phyloP scores from a whole-genome alignment of 2,797 vertebrate genomes.

The Cynopterus sphinx region DNA sequence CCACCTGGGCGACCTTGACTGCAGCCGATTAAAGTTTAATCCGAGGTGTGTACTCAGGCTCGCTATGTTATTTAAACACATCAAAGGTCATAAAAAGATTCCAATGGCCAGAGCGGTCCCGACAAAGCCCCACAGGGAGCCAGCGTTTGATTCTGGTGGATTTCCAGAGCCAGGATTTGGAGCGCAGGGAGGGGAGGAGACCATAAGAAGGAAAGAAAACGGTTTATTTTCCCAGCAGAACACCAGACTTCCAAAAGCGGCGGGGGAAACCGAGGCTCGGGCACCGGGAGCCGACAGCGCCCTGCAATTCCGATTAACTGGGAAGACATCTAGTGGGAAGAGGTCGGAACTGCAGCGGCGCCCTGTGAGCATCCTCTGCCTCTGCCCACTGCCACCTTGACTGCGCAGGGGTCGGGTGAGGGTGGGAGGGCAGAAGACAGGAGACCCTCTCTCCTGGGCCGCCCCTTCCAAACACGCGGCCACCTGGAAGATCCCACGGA shows the following conservation, averaged over 20 bases:
- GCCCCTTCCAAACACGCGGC: accelerated
- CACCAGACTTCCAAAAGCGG: conserved; percentile 30
- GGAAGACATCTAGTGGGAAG: conserved; percentile 90
- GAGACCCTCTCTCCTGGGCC: background rate
- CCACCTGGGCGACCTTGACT: conserved; percentile 88
- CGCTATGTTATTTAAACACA: conserved; percentile 85
- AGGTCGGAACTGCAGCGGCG: conserved; percentile 82
- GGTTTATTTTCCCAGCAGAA: conserved; percentile 22
- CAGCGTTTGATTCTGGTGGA: conserved; percentile 68
- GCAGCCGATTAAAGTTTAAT: conserved; percentile 89
- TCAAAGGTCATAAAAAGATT: conserved; percentile 85
- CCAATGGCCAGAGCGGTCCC: conserved; percentile 76
- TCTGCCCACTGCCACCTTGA: background rate
- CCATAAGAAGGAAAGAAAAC: background rate
- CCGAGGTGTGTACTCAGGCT: conserved; percentile 85
- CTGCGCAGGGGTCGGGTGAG: background rate
- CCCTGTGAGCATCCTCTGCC: background rate
- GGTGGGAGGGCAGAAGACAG: background rate
- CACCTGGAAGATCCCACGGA: background rate
- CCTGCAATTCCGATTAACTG: conserved; percentile 79
- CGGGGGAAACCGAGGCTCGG: conserved; percentile 51
- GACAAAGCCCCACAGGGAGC: conserved; percentile 64
- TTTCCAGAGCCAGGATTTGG: conserved; percentile 54
- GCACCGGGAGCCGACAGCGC: background rate
- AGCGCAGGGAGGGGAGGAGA: background rate